Conservation (phyloP, 2,888 invertebrate genomes). For the Phytoseiulus persimilis region DNA sequence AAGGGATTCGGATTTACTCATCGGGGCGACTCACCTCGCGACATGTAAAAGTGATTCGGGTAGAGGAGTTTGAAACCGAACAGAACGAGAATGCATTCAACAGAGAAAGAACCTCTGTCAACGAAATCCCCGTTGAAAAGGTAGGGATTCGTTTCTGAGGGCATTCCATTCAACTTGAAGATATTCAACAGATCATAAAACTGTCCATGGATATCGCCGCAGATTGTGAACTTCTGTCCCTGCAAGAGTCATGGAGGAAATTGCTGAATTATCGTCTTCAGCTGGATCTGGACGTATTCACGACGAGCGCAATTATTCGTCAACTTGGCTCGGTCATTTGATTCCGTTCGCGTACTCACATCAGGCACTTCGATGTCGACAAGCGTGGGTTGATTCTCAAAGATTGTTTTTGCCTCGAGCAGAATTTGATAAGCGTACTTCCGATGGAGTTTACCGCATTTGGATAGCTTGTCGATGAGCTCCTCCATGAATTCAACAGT, state of each 20-base stretch:
- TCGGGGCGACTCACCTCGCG: constrained; percentile 88
- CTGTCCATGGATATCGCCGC: constrained; percentile 98
- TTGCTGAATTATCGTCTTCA: background rate
- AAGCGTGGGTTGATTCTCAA: constrained; percentile 74
- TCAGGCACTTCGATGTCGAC: constrained; percentile 79
- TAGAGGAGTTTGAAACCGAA: constrained; percentile 92
- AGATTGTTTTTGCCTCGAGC: constrained; percentile 73
- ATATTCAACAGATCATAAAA: constrained; percentile 97
- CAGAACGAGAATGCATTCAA: constrained; percentile 94
- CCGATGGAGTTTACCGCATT: constrained; percentile 83
- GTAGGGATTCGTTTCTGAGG: constrained; percentile 89
- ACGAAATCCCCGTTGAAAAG: constrained; percentile 90
- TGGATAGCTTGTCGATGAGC: constrained; percentile 78
- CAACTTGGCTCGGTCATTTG: background rate
- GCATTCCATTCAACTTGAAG: constrained; percentile 90
- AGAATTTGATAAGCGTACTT: constrained; percentile 97
- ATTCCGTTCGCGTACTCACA: constrained; percentile 47
- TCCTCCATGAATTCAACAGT: constrained; percentile 79
- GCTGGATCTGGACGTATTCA: background rate
- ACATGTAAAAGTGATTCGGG: constrained; percentile 94
- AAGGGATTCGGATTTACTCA: too few species aligned
- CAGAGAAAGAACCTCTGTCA: constrained; percentile 96
- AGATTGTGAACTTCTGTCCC: constrained; percentile 87
- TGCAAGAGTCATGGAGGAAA: constrained; percentile 44
- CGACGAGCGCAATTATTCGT: background rate